Evolutionary conservation across 2,888 invertebrate genomes (phyloP).

Genomic region (Tetragonisca angustula): DNA sequence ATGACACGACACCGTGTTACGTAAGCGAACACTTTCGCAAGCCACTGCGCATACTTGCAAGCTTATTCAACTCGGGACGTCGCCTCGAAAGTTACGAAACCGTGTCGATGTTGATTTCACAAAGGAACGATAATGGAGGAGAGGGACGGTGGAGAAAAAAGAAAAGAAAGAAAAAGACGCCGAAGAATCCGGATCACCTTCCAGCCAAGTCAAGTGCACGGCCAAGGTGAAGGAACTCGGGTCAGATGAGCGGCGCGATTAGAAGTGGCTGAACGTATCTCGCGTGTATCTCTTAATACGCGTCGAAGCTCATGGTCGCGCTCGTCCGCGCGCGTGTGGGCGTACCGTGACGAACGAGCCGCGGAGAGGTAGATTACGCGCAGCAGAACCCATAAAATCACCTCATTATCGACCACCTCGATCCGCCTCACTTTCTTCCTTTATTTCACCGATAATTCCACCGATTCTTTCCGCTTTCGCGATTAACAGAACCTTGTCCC

Average conservation of each 20-base stretch:
- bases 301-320: slow-evolving; percentile 39
- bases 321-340: slow-evolving; percentile 30
- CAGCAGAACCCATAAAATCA: slow-evolving; percentile 3
- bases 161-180: neutral
- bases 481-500: neutral
- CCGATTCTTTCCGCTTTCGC: neutral
- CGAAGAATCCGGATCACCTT: slow-evolving; percentile 58
- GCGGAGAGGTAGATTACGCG: slow-evolving; percentile 35
- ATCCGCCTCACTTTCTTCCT: neutral
- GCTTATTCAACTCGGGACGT: neutral
- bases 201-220: slow-evolving; percentile 51
- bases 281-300: slow-evolving; percentile 53
- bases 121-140: neutral
- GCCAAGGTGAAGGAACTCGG: slow-evolving; percentile 55
- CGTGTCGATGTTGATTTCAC: neutral
- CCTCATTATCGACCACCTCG: slow-evolving; percentile 5
- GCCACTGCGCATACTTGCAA: no score
- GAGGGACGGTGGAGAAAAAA: neutral
- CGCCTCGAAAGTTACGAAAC: slow-evolving; percentile 10
- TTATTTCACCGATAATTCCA: no score
- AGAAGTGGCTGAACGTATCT: slow-evolving; percentile 35
- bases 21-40: no score
- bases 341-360: slow-evolving; percentile 58
- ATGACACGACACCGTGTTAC: no score
- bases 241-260: slow-evolving; percentile 38